Evolutionary conservation across 2,888 invertebrate genomes (phyloP).

Genomic region (Linnaemya vulpina): DNA sequence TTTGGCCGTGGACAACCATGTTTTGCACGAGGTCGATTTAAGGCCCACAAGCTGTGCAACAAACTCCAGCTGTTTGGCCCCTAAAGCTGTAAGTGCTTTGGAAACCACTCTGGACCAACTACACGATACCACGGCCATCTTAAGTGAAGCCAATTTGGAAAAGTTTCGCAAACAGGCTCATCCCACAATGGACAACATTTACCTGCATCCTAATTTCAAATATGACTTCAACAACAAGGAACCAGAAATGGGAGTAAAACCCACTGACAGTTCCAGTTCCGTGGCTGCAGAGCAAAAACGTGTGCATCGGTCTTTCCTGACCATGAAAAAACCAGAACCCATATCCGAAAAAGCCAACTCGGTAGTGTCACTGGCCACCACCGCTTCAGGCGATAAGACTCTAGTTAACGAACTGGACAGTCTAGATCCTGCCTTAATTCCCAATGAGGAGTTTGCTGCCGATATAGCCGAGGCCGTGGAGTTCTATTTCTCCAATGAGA

Average conservation of each 20-base stretch:
- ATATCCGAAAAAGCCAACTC: slow-evolving; percentile 66
- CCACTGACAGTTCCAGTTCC: slow-evolving; percentile 72
- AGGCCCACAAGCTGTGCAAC: background rate
- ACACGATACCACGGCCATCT: slow-evolving; percentile 69
- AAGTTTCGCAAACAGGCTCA: slow-evolving; percentile 78
- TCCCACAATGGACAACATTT: slow-evolving; percentile 78
- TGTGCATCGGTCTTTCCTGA: slow-evolving; percentile 78
- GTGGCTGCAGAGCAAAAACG: slow-evolving; percentile 76
- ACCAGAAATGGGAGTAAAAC: slow-evolving; percentile 30
- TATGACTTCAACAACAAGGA: slow-evolving; percentile 65
- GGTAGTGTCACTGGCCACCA: slow-evolving; percentile 59
- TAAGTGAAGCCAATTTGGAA: slow-evolving; percentile 80
- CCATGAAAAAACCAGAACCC: slow-evolving; percentile 76
- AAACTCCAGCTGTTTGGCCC: background rate
- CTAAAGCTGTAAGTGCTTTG: background rate
- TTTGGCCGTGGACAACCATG: slow-evolving; percentile 82
- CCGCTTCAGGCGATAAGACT: slow-evolving; percentile 63
- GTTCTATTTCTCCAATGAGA: slow-evolving; percentile 97
- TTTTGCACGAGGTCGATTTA: slow-evolving; percentile 77
- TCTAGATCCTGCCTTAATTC: slow-evolving; percentile 83
- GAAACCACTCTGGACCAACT: background rate
- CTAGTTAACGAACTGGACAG: slow-evolving; percentile 80
- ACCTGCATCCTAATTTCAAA: slow-evolving; percentile 80
- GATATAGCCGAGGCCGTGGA: slow-evolving; percentile 95
- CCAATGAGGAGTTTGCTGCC: slow-evolving; percentile 90